Conservation (phyloP, 2,797 vertebrate species). For the Sebastes paucispinis region DNA sequence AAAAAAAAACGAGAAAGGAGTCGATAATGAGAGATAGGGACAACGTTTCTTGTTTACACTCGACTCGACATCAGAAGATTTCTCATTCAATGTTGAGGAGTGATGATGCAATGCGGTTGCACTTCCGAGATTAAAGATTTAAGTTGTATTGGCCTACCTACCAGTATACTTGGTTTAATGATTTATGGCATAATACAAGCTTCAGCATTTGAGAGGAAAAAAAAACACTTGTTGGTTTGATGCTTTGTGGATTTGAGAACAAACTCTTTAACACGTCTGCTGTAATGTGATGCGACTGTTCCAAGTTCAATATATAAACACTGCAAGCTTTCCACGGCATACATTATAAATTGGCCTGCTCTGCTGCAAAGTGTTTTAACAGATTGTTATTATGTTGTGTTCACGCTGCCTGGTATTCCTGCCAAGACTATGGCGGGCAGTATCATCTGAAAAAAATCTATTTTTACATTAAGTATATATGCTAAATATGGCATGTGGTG, state of each 20-base stretch:
- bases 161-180: slow-evolving; percentile 1
- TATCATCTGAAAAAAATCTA: slow-evolving; percentile 24
- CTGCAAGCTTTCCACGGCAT: slow-evolving; percentile 26
- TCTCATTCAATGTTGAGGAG: not conserved
- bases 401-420: slow-evolving; percentile 19
- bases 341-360: slow-evolving; percentile 37
- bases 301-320: slow-evolving; percentile 48
- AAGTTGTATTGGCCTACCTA: slow-evolving; percentile 2
- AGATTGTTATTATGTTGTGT: slow-evolving; percentile 32
- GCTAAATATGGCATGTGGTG: not conserved
- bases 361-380: slow-evolving; percentile 40
- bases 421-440: slow-evolving; percentile 25
- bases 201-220: not conserved
- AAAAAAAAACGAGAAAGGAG: slow-evolving; percentile 18
- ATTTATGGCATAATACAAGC: slow-evolving; percentile 1
- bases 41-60: not conserved
- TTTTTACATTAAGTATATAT: slow-evolving; percentile 14
- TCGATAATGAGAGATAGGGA: slow-evolving; percentile 3
- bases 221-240: slow-evolving; percentile 38
- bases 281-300: slow-evolving; percentile 39
- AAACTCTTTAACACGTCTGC: slow-evolving; percentile 30
- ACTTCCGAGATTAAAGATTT: slow-evolving; percentile 24
- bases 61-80: not conserved
- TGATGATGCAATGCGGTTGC: not conserved
- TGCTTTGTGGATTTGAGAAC: slow-evolving; percentile 28